phyloP scores from a whole-genome alignment of 2,113 vertebrate species.

The Rhegmatorhina hoffmannsi region DNA sequence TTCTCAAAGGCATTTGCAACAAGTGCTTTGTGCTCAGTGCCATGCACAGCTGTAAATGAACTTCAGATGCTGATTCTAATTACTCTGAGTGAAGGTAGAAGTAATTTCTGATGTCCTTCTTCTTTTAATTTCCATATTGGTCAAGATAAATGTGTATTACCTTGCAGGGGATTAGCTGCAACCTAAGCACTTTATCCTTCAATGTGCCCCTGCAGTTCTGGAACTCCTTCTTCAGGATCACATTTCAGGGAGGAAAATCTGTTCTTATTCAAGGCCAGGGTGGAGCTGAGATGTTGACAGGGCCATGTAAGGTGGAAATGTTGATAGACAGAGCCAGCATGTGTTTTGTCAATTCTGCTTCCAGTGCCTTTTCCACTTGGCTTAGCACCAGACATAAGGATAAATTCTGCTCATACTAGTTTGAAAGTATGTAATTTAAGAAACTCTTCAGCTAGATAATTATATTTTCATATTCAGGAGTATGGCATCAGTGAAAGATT shows the following conservation, averaged over 20 bases:
- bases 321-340: neutral
- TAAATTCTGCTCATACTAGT: conserved; percentile 1
- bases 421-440: conserved; percentile 42
- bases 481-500: conserved; percentile 5
- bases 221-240: neutral
- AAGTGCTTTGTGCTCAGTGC: neutral
- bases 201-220: neutral
- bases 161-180: neutral
- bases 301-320: neutral
- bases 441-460: conserved; percentile 41
- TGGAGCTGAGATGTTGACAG: neutral
- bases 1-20: neutral
- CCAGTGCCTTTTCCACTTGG: conserved; percentile 7
- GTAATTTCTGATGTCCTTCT: neutral
- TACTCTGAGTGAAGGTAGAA: neutral
- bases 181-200: neutral
- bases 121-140: neutral
- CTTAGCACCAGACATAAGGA: conserved; percentile 2
- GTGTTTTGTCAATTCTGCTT: conserved; percentile 13
- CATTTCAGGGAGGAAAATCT: neutral
- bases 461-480: conserved; percentile 33
- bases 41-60: neutral
- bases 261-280: neutral
- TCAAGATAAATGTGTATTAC: neutral
- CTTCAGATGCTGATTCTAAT: neutral